Conservation (phyloP, 2,113 vertebrate genomes). For the Myodes glareolus region DNA sequence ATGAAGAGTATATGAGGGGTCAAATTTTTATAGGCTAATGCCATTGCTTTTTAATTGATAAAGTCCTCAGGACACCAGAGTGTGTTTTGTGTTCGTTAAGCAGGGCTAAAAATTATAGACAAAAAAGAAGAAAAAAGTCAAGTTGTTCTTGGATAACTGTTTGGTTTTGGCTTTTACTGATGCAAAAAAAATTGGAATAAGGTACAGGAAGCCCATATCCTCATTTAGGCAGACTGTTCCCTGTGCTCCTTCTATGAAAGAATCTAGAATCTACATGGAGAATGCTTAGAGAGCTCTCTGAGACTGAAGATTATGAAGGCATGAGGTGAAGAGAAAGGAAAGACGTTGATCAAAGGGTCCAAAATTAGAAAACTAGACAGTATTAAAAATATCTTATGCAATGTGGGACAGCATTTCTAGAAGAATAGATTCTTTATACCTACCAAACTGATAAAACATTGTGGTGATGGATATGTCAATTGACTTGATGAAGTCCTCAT, state of each 20-base stretch:
- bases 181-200: neutral
- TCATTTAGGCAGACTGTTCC: neutral
- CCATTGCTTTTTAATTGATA: constrained; percentile 33
- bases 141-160: fast-evolving
- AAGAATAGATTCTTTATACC: neutral
- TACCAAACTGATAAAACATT: neutral
- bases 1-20: constrained; percentile 53
- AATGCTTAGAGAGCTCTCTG: neutral
- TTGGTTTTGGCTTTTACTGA: neutral
- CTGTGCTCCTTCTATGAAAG: neutral
- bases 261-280: neutral
- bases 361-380: neutral
- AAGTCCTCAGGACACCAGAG: constrained; percentile 51
- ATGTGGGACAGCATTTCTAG: neutral
- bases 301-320: neutral
- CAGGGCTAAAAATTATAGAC: constrained; percentile 32
- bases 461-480: too few species aligned
- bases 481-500: neutral
- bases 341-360: neutral
- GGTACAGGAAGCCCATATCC: neutral
- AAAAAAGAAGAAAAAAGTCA: neutral
- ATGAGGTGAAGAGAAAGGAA: neutral
- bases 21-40: neutral
- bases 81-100: neutral
- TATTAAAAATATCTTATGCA: too few species aligned